These are phyloP conservation scores for Caenorhabditis sp. DNA, from an alignment of 2,888 invertebrate species.

Conservation along the genomic window DNA sequence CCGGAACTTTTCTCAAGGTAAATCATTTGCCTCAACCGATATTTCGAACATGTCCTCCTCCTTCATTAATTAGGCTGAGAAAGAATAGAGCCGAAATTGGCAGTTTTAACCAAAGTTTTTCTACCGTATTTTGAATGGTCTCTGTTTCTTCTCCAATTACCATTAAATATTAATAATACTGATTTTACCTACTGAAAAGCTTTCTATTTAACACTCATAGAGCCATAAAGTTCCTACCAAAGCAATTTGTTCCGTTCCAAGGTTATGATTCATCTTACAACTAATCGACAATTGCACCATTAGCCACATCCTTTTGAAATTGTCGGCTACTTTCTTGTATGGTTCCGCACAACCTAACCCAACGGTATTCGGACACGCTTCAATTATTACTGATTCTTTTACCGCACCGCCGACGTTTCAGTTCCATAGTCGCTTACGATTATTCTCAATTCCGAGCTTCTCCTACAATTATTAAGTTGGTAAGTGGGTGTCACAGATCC, in stretches of 20 bases:
- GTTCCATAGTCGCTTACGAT: background rate
- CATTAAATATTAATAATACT: no score
- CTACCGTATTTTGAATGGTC: no score
- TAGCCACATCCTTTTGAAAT: slow-evolving; percentile 47
- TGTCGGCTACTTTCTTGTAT: slow-evolving; percentile 7
- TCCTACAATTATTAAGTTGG: background rate
- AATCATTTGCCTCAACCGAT: slow-evolving; percentile 28
- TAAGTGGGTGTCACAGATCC: slow-evolving; percentile 24
- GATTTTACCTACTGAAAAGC: no score
- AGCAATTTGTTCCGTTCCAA: slow-evolving; percentile 15
- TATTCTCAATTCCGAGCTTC: background rate
- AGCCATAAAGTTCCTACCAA: background rate
- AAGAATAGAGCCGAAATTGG: background rate
- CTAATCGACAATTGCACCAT: slow-evolving; percentile 49
- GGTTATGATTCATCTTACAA: slow-evolving; percentile 43
- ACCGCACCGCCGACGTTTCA: slow-evolving; percentile 1
- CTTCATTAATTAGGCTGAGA: slow-evolving; percentile 31
- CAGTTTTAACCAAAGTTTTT: no score
- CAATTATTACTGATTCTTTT: slow-evolving; percentile 1
- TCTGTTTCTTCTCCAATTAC: no score
- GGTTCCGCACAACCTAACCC: background rate
- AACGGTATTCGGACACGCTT: slow-evolving; percentile 6
- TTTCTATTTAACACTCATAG: no score
- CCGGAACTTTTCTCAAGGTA: slow-evolving; percentile 50
- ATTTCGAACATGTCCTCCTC: background rate